Evolutionary conservation across 2,797 vertebrate genomes (phyloP).

Genomic region (Octomys mimax): DNA sequence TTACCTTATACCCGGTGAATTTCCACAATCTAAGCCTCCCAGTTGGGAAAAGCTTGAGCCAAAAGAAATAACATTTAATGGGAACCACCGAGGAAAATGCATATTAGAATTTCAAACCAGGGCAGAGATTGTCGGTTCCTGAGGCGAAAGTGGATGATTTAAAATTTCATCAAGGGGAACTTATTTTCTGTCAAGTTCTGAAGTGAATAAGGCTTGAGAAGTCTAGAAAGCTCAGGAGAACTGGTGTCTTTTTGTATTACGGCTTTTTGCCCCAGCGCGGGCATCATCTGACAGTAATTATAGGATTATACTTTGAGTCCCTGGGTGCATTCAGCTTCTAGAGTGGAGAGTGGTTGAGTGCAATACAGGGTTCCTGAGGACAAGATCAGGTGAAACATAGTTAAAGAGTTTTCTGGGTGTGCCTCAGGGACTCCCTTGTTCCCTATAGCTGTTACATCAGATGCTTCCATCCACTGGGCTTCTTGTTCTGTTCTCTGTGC

Average conservation of each 20-base stretch:
- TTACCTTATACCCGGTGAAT: slow-evolving; percentile 33
- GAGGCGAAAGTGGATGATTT: slow-evolving; percentile 52
- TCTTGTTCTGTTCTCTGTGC: not conserved
- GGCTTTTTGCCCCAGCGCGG: not conserved
- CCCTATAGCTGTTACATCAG: fast-evolving
- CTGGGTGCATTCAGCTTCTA: not conserved
- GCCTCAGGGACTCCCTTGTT: not conserved
- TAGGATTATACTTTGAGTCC: not conserved
- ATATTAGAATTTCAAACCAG: slow-evolving; percentile 73
- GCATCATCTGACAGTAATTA: not conserved
- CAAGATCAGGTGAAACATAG: not conserved
- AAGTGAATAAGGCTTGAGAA: slow-evolving; percentile 56
- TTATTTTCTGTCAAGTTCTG: slow-evolving; percentile 55
- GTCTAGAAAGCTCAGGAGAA: slow-evolving; percentile 9
- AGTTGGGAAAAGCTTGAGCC: slow-evolving; percentile 42
- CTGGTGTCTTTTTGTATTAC: not conserved
- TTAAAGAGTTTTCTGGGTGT: not conserved
- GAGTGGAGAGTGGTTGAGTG: not conserved
- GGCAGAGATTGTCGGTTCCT: slow-evolving; percentile 65
- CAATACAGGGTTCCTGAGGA: not conserved
- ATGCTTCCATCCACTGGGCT: fast-evolving
- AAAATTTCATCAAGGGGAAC: slow-evolving; percentile 73
- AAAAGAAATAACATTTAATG: slow-evolving; percentile 64
- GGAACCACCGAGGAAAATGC: slow-evolving; percentile 53
- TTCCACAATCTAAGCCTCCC: slow-evolving; percentile 37